phyloP scores from a whole-genome alignment of 2,888 invertebrate genomes.

The Metalampra italica region DNA sequence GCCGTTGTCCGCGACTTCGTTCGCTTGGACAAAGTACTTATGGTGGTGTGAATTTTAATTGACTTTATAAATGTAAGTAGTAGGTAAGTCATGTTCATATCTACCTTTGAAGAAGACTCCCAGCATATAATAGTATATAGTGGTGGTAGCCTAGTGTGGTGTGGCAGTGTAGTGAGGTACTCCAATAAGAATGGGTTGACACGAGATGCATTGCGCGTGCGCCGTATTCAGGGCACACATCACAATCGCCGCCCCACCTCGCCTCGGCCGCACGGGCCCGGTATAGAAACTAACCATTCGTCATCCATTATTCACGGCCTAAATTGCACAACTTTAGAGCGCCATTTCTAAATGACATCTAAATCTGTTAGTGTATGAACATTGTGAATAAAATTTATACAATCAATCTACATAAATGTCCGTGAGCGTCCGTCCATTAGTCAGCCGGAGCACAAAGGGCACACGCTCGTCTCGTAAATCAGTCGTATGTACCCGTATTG shows the following conservation, averaged over 20 bases:
- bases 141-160: no score
- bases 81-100: no score
- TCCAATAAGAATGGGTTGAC: conserved; percentile 20
- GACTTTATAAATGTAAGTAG: no score
- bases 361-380: conserved; percentile 79
- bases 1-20: no score
- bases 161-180: no score
- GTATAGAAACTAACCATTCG: conserved; percentile 69
- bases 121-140: no score
- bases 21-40: no score
- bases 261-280: conserved; percentile 44
- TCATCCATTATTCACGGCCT: conserved; percentile 78
- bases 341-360: conserved; percentile 79
- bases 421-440: conserved; percentile 78
- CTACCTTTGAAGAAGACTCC: no score
- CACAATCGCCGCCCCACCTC: conserved; percentile 64
- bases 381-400: conserved; percentile 79
- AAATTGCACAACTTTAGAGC: conserved; percentile 78
- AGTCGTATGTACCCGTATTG: conserved; percentile 70
- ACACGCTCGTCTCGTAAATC: conserved; percentile 78
- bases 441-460: conserved; percentile 76
- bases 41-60: no score
- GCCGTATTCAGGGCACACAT: conserved; percentile 39
- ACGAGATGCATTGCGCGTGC: conserved; percentile 20
- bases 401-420: conserved; percentile 80